phyloP scores from a whole-genome alignment of 2,797 vertebrate species.

The Bufotes viridis region DNA sequence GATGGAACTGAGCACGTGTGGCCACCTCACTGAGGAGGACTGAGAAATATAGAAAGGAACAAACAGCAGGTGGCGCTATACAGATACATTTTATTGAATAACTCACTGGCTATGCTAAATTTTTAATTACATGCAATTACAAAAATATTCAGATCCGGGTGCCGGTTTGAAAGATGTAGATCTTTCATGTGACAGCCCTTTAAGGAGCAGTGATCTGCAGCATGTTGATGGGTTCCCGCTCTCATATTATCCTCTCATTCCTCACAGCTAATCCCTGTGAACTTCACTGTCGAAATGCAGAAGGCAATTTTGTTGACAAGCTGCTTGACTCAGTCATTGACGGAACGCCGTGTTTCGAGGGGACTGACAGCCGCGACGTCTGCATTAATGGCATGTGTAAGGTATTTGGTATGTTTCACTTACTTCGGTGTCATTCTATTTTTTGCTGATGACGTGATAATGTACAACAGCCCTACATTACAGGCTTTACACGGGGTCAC shows the following conservation, averaged over 20 bases:
- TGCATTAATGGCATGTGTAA: constrained; percentile 99
- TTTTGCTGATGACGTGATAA: background rate
- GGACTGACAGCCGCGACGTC: constrained; percentile 86
- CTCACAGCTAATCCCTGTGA: constrained; percentile 86
- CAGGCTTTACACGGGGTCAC: too few relatives aligned
- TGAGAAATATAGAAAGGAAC: too few relatives aligned
- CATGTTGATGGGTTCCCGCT: background rate
- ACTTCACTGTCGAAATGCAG: constrained; percentile 87
- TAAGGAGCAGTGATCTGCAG: too few relatives aligned
- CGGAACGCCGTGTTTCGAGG: constrained; percentile 93
- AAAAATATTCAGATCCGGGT: too few relatives aligned
- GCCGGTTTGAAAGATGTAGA: too few relatives aligned
- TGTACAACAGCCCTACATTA: background rate
- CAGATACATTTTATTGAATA: too few relatives aligned
- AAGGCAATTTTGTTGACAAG: constrained; percentile 89
- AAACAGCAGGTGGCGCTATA: too few relatives aligned
- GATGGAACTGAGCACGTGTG: too few relatives aligned
- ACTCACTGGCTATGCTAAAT: too few relatives aligned
- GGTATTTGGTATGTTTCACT: constrained; percentile 91
- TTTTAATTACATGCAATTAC: too few relatives aligned
- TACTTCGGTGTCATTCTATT: constrained; percentile 45
- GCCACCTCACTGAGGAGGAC: too few relatives aligned
- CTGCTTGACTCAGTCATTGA: constrained; percentile 94
- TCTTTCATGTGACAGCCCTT: too few relatives aligned
- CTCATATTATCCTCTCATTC: constrained; percentile 39